Evolutionary conservation across 2,888 invertebrate species (phyloP).

Genomic region (Alviniconcha strummeri): DNA sequence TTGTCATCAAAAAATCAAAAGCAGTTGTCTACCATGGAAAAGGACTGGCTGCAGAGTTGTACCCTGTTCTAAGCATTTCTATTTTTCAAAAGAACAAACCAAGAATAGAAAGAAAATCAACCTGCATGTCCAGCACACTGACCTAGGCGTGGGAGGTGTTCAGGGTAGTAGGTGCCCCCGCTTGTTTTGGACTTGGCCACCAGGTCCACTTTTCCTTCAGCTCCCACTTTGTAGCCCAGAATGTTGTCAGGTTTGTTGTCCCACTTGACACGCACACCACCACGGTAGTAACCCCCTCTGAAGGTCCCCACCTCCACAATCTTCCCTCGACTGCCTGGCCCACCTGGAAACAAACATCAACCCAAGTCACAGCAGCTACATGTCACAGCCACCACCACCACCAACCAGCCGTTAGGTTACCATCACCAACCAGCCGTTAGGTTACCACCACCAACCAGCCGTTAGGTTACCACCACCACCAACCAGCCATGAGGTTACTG

Average conservation of each 20-base stretch:
- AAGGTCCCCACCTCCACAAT: conserved; percentile 31
- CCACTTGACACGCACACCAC: conserved; percentile 54
- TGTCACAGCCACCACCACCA: too few species aligned
- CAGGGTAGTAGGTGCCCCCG: conserved; percentile 46
- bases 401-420: too few species aligned
- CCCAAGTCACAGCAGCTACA: background rate
- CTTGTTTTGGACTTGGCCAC: conserved; percentile 37
- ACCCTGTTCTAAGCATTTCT: background rate
- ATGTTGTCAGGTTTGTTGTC: conserved; percentile 40
- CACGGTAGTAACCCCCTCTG: conserved; percentile 36
- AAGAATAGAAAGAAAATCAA: too few species aligned
- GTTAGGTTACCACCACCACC: too few species aligned
- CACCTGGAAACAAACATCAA: conserved; percentile 1
- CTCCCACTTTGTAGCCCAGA: conserved; percentile 49
- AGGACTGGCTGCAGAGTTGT: background rate
- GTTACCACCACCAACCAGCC: too few species aligned
- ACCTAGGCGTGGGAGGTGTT: conserved; percentile 55
- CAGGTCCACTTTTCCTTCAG: conserved; percentile 55
- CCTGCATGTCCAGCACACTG: conserved; percentile 9
- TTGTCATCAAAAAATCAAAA: too few species aligned
- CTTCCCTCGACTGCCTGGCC: background rate
- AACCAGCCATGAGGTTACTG: too few species aligned
- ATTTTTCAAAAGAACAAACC: too few species aligned
- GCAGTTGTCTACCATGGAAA: too few species aligned
- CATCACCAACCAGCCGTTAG: too few species aligned